phyloP scores from a whole-genome alignment of 1,140 invertebrate genomes.

The Goniozus legneri region DNA sequence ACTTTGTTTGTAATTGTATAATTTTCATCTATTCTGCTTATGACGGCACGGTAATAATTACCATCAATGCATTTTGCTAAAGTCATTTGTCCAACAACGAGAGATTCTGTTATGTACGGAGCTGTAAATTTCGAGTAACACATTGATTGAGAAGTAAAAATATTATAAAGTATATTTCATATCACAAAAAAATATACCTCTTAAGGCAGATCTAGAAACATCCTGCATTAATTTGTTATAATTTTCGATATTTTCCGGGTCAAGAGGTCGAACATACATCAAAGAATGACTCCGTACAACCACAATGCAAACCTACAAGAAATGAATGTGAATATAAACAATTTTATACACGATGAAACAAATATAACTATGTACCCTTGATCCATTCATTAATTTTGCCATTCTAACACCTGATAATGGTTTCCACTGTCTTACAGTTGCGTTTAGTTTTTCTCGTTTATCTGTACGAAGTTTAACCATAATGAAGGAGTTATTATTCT shows the following conservation, averaged over 20 bases:
- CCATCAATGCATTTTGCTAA: slow-evolving; percentile 36
- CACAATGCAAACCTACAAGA: slow-evolving; percentile 28
- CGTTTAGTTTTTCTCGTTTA: slow-evolving; percentile 2
- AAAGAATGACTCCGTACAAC: slow-evolving; percentile 21
- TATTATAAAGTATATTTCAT: slow-evolving; percentile 2
- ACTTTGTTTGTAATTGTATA: slow-evolving; percentile 23
- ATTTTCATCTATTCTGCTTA: no score
- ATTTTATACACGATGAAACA: not conserved
- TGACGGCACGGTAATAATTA: slow-evolving; percentile 45
- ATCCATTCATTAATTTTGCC: slow-evolving; percentile 24
- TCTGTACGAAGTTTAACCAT: not conserved
- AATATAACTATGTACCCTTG: slow-evolving; percentile 18
- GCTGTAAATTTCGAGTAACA: slow-evolving; percentile 15
- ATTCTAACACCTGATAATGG: slow-evolving; percentile 17
- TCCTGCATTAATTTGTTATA: slow-evolving; percentile 30
- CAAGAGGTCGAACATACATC: slow-evolving; percentile 30
- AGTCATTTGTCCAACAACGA: slow-evolving; percentile 35
- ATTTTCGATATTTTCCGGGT: slow-evolving; percentile 23
- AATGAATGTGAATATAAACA: slow-evolving; percentile 3
- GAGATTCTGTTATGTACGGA: slow-evolving; percentile 20
- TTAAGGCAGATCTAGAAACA: slow-evolving; percentile 28
- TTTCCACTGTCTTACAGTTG: slow-evolving; percentile 26
- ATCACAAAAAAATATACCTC: slow-evolving; percentile 18
- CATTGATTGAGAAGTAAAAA: not conserved
- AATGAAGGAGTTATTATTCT: not conserved